Conservation (phyloP, 2,797 vertebrate species). For the Platyrinchus mystaceus region DNA sequence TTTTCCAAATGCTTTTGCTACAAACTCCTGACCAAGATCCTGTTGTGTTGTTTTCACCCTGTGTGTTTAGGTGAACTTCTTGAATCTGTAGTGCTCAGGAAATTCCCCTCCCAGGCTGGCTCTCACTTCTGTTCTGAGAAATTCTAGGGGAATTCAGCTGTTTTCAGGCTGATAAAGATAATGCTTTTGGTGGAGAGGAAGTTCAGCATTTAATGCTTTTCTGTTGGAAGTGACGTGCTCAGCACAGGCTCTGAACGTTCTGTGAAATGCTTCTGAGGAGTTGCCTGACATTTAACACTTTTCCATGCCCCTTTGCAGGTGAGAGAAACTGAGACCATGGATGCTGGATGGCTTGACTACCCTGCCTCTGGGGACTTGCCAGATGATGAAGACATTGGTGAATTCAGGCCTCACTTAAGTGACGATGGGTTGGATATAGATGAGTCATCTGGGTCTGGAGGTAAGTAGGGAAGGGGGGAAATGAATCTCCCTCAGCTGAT, state of each 20-base stretch:
- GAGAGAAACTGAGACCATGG: conserved; percentile 92
- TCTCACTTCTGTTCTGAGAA: conserved; percentile 14
- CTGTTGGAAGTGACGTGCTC: not conserved
- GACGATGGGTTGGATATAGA: conserved; percentile 62
- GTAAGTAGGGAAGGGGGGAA: conserved; percentile 67
- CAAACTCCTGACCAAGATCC: not conserved
- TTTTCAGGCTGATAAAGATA: not conserved
- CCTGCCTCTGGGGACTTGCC: conserved; percentile 81
- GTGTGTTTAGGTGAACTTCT: not conserved
- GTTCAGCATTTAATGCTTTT: not conserved
- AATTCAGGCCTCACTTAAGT: not conserved
- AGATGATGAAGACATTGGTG: conserved; percentile 73
- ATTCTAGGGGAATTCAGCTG: conserved; percentile 9
- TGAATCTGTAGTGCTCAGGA: not conserved
- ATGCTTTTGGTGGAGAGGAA: not conserved
- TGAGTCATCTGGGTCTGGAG: conserved; percentile 87
- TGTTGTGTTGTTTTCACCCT: not conserved
- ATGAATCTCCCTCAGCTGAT: not conserved
- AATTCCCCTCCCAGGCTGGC: conserved; percentile 12
- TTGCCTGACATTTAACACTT: not conserved
- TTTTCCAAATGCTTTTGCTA: not conserved
- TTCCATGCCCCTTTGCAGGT: conserved; percentile 74
- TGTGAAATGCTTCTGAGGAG: not conserved
- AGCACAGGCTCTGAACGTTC: not conserved
- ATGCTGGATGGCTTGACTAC: conserved; percentile 75